Base-by-base conservation (phyloP, 2,888 invertebrate species). In the Perdita meconis region DNA sequence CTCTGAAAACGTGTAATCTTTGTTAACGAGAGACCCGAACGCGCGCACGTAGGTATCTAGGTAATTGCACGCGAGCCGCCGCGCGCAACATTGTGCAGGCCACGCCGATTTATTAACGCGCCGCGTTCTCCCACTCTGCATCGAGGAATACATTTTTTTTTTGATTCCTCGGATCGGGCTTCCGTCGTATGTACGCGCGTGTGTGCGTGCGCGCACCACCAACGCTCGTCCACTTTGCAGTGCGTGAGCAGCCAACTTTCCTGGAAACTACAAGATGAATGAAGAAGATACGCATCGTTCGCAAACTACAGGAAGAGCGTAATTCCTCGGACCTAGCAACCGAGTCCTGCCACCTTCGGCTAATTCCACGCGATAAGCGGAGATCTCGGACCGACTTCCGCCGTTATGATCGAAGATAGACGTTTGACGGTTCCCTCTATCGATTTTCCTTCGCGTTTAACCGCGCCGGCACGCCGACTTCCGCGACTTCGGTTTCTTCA, bases 171-270 rank as follows among this genome's bases (percentile, higher is more conserved):
- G 85, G 82, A 82, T 81, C 74, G 80, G n/a, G 82, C 67, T 79
- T 81, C 80, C 79, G 81, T 77, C 75, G n/a, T n/a, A n/a, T n/a
- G n/a, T 78, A 72, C 81, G 69, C 80, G 47, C 68, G 76, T 73
- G 79, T 40, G 38, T 0, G 6, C 8, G 63, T 38, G 50, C 59
- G 34, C 26, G 38, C n/a, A n/a, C n/a, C n/a, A n/a, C n/a, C n/a
- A 78, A 66, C 81, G 75, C 47, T 22, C 47, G 19, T 19, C 19
- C 59, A 78, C 74, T 78, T 82, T 64, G 82, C 85, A 79, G 86
- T 89, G 89, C 89, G 90, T 89, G 89, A 89, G 88, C 88, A 89
- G 89, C 88, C 84, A 88, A 84, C 88, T 87, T 86, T 82, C 81
- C 83, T 85, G 88, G 86, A 88, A 88, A 87, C 87, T 87, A 85